Evolutionary conservation across 92 coral and sea anemone genomes (phyloP), one percentile per base, ranked within the genome.

Genomic region (Palythoa caribaeorum): DNA sequence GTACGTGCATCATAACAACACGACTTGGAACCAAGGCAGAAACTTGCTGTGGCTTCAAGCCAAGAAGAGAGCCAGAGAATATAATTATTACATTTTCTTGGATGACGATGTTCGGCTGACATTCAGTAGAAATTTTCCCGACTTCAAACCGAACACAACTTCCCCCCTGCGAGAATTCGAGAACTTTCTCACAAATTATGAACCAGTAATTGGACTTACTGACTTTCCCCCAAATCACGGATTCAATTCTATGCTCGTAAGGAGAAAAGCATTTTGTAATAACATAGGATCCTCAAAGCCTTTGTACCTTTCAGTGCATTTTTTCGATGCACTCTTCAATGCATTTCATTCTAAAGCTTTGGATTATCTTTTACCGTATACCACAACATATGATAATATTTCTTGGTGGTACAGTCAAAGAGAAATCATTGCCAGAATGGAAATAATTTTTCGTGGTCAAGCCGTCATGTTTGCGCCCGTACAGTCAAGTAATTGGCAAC

Each of bases 381-480:
- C 63, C 36, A 72, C 88, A 9, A 53, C 38, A n/a, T 81, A 75
- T 80, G 93, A 90, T 40, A 10, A 76, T 14, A 7, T 10, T 0
- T 77, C 65, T 15, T 90, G 87, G 89, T 90, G 90, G 87, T 87
- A 86, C 70, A 78, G 88, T 66, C 93, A 90, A 54, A 87, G 93
- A 47, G 28, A 71, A 37, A 71, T 87, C 10, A 83, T 90, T 16
- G 73, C 88, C 5, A 83, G 66, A 13, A 83, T 87, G 9, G 93
- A 90, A 52, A 9, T 90, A 1, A 19, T 72, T 44, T 90, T 90
- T 35, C 90, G 93, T 60, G 93, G 93, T 3, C 93, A 90, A 72
- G 57, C 83, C 5, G 40, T 80, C 50, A 73, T 90, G 79, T 87
- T 73, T 68, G 50, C 87, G 1, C 90, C 91, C 2, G 65, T 90